Evolutionary conservation across 2,113 vertebrate species (phyloP).

Genomic region (Mormyrus iriodes): DNA sequence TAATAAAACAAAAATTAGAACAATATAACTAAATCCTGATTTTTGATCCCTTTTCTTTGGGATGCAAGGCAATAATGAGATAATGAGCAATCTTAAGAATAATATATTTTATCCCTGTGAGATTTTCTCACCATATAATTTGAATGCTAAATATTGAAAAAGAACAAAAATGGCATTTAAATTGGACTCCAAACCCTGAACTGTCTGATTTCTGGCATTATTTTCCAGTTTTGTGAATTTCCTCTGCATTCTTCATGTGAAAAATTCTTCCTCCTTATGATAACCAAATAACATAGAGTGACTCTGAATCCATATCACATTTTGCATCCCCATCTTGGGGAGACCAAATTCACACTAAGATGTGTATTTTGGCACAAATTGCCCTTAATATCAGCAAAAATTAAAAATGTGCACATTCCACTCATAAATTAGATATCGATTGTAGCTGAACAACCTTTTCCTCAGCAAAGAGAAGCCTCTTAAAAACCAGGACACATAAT

Average conservation of each 20-base stretch:
- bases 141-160: neutral
- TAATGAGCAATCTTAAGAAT: neutral
- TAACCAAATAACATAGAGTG: neutral
- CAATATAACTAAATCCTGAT: neutral
- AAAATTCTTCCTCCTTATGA: neutral
- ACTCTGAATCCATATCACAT: neutral
- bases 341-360: neutral
- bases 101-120: neutral
- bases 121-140: neutral
- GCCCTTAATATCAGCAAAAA: neutral
- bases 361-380: neutral
- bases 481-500: neutral
- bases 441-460: neutral
- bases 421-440: slow-evolving; percentile 4
- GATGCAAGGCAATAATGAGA: neutral
- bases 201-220: neutral
- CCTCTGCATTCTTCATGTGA: neutral
- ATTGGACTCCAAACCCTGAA: neutral
- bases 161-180: neutral
- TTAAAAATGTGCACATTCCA: neutral
- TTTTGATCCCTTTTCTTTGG: neutral
- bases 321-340: neutral
- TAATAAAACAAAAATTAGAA: neutral
- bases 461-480: neutral
- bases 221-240: neutral